Percentiles rank a stretch among this genome's conserved stretches.
Evolutionary conservation across 2,888 invertebrate genomes (phyloP).

Genomic region (Tenthredo scrophulariae): DNA sequence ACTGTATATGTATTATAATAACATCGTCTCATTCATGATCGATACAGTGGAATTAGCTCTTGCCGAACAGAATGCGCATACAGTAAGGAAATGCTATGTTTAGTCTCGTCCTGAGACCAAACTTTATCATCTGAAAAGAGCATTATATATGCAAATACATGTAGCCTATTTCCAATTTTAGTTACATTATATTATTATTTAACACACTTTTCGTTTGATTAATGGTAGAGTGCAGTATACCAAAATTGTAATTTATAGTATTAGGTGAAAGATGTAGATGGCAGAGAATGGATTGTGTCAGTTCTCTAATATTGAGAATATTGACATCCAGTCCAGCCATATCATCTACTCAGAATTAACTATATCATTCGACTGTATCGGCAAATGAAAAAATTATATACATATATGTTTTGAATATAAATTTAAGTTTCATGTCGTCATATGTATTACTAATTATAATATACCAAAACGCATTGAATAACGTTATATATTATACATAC

Average conservation of each 20-base stretch:
- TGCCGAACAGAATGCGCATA: slow-evolving; percentile 59
- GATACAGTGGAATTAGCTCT: slow-evolving; percentile 59
- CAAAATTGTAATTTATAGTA: not conserved
- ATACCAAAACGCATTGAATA: not conserved
- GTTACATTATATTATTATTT: not conserved
- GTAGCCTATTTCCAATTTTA: slow-evolving; percentile 59
- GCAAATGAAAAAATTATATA: slow-evolving; percentile 18
- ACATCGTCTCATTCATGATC: slow-evolving; percentile 61
- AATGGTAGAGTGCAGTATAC: slow-evolving; percentile 2
- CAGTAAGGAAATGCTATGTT: slow-evolving; percentile 72
- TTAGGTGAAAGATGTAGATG: slow-evolving; percentile 60
- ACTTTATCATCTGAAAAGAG: slow-evolving; percentile 71
- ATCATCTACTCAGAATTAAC: slow-evolving; percentile 58
- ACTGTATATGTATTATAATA: slow-evolving; percentile 37
- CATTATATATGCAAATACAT: slow-evolving; percentile 68
- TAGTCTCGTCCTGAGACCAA: slow-evolving; percentile 75
- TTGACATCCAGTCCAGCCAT: slow-evolving; percentile 79
- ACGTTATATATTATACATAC: slow-evolving; percentile 16
- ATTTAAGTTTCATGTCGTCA: not conserved
- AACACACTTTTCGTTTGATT: not conserved
- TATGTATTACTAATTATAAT: not conserved
- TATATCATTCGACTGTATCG: slow-evolving; percentile 58
- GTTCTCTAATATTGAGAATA: slow-evolving; percentile 84
- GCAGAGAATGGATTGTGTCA: slow-evolving; percentile 81
- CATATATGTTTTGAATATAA: slow-evolving; percentile 35